Base-by-base conservation (phyloP, 2,888 invertebrate genomes). In the Pachymerium ferrugineum region DNA sequence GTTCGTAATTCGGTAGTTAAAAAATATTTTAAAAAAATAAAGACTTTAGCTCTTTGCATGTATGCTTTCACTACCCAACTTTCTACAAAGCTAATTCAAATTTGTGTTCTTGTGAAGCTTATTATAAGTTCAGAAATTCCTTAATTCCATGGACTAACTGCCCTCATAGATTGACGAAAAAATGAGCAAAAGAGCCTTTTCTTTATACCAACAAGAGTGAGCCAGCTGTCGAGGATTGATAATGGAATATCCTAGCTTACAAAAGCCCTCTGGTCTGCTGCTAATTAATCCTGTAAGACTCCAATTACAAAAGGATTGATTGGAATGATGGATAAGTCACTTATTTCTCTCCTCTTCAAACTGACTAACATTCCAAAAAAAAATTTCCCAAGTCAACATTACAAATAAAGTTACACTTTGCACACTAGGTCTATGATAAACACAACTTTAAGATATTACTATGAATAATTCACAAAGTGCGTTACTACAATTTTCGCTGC, bases 191-290 rank as follows among this genome's bases (percentile, higher is more conserved):
- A 28, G 12, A 54, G 1, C 3, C 28, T 62, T n/a, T n/a, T 62
- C 25, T 62, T 62, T 62, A 25, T 25, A 12, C 62, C 25, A 14
- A n/a, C n/a, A n/a, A 62, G 62, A 62, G 62, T 22, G 25, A 62
- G 62, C 71, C 71, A 71, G 71, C 71, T 71, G 71, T 22, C 28
- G 71, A n/a, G 35, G 71, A 31, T 71, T 71, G 71, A 71, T 71
- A 71, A 71, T 71, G 71, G 71, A 71, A 71, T 71, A 71, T 71
- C 71, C 71, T 33, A 22, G 71, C 71, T 71, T 71, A 71, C 71
- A 38, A 28, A 38, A 38, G 28, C 38, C 42, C 35, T 62, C 62
- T 28, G 62, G 71, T 71, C 71, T 38, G 71, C 71, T 71, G 33
- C 71, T 71, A 71, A 71, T 71, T 71, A 71, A 71, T 71, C 71